Conservation (phyloP, 2,888 invertebrate genomes). For the Hymenopus coronatus region DNA sequence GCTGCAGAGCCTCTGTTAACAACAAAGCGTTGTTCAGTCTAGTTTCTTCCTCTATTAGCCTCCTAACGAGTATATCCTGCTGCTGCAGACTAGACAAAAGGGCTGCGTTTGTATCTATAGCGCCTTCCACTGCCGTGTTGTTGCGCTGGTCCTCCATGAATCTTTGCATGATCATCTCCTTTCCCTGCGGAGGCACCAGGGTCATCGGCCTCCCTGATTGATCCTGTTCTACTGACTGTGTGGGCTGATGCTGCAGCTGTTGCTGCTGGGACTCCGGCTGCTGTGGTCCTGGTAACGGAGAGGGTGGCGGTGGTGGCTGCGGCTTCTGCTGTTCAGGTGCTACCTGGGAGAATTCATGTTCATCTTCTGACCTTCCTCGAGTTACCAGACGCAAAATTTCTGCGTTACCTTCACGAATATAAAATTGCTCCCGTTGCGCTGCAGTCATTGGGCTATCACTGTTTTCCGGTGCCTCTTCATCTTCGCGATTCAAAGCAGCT, state of each 20-base stretch:
- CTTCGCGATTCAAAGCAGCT: not conserved
- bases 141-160: constrained; percentile 72
- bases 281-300: not conserved
- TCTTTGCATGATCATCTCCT: constrained; percentile 77
- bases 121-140: constrained; percentile 6
- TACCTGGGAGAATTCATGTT: constrained; percentile 2
- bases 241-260: not conserved
- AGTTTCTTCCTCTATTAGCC: constrained; percentile 29
- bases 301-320: no score
- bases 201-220: constrained; percentile 49
- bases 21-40: constrained; percentile 11
- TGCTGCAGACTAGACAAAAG: constrained; percentile 4
- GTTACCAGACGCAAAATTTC: constrained; percentile 79
- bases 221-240: not conserved
- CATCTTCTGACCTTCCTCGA: constrained; percentile 64
- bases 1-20: constrained; percentile 16
- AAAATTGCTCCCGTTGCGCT: constrained; percentile 64
- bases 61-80: constrained; percentile 26
- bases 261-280: not conserved
- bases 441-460: not conserved
- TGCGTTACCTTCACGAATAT: constrained; percentile 80
- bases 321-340: not conserved
- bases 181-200: constrained; percentile 61
- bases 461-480: constrained; percentile 21
- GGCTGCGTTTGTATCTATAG: not conserved